A percentile compares a stretch with the other conserved stretches of the same genome.
Conservation (phyloP, 2,888 invertebrate genomes). For the Dinocampus coccinellae region DNA sequence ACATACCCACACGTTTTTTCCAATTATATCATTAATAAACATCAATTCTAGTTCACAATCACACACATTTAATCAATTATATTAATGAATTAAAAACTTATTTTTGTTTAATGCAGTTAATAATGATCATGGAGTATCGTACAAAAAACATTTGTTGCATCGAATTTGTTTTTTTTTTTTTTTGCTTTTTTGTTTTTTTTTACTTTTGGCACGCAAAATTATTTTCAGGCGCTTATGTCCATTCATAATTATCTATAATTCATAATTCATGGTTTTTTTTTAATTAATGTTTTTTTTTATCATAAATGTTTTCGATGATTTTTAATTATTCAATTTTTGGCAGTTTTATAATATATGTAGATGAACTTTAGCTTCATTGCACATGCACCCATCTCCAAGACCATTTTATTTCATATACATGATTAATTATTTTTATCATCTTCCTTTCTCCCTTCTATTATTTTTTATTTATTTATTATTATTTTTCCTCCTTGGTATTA, state of each 20-base stretch:
- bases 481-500: conserved; percentile 43
- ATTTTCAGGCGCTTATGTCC: background rate
- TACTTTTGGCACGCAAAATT: background rate
- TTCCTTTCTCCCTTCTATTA: background rate
- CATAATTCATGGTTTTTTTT: too few relatives aligned
- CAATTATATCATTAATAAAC: conserved; percentile 27
- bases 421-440: background rate
- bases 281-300: too few relatives aligned
- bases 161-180: background rate
- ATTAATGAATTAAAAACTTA: conserved; percentile 29
- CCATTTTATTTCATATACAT: conserved; percentile 46
- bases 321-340: conserved; percentile 25
- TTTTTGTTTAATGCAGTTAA: background rate
- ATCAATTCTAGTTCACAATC: conserved; percentile 20
- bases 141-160: conserved; percentile 23
- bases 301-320: conserved; percentile 4
- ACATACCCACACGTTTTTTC: background rate
- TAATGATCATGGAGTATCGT: conserved; percentile 10
- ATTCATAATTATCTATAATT: background rate
- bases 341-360: conserved; percentile 31
- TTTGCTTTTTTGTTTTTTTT: background rate
- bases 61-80: conserved; percentile 20
- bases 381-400: conserved; percentile 66
- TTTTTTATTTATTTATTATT: conserved; percentile 42
- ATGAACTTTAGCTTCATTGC: conserved; percentile 53